phyloP scores from a whole-genome alignment of 2,797 vertebrate species.

The Phrynocephalus vlangalii region DNA sequence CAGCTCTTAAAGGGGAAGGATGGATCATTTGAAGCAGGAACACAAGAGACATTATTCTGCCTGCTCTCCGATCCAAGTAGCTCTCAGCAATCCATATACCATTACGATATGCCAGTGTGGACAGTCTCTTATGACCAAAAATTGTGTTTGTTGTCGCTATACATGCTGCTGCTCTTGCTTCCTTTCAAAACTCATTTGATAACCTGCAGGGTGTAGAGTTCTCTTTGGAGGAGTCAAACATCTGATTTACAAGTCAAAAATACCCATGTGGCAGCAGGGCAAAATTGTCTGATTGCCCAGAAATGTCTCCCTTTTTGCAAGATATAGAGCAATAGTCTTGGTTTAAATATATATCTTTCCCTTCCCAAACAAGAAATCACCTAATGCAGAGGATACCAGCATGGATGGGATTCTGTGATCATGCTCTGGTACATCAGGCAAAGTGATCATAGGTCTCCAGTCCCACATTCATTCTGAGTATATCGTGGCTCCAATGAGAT shows the following conservation, averaged over 20 bases:
- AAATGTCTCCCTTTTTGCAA: background rate
- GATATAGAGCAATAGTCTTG: fast-evolving
- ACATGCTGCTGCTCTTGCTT: too few species aligned
- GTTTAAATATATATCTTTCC: background rate
- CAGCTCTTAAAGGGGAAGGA: too few species aligned
- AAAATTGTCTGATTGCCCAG: background rate
- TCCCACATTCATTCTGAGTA: background rate
- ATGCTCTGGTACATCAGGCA: slow-evolving; percentile 5
- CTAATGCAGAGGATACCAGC: background rate
- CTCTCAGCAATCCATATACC: too few species aligned
- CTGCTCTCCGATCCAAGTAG: too few species aligned
- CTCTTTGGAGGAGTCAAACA: background rate
- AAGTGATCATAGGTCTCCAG: background rate
- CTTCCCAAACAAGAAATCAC: fast-evolving
- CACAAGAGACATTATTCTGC: too few species aligned
- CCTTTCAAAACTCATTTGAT: background rate
- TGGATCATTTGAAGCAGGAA: too few species aligned
- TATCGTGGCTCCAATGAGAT: slow-evolving; percentile 32
- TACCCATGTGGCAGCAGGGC: background rate
- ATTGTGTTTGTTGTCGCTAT: background rate
- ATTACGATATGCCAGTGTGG: too few species aligned
- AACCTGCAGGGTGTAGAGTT: background rate
- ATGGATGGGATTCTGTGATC: background rate
- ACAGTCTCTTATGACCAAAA: background rate
- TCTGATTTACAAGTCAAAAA: background rate